Base-by-base conservation (phyloP, 1,140 invertebrate species). In the Stegodyphus mimosarum region DNA sequence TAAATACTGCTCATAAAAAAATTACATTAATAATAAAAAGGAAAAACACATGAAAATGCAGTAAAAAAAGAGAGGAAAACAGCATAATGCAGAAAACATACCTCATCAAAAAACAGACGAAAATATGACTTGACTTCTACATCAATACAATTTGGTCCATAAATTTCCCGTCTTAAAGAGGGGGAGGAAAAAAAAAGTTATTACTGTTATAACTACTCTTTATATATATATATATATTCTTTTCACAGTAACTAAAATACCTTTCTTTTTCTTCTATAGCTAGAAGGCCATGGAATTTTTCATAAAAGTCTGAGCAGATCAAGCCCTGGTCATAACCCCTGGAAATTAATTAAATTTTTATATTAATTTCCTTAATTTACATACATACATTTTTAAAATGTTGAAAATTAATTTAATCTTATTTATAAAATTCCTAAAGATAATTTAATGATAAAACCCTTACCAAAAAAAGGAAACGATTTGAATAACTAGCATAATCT, bases 71-170 rank as follows among this genome's bases (percentile, higher is more conserved):
- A 33, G 33, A 1, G 33, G 1, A 33, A 33, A 33, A 33, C 33
- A 33, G 33, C 33, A 33, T 33, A 33, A 33, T 3, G 3, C 33
- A 33, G 33, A 33, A 33, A 90, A 10, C 92, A 87, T 63, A 92
- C 90, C 86, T 90, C 88, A 64, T 88, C 84, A 64, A 90, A 69
- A 66, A 89, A 87, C 51, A 89, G 80, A 63, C 76, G n/a, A 52
- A 86, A 55, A 73, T 88, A 86, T 3, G 92, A 91, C 77, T 91
- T 92, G 0, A 93, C 92, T 87, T 92, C 91, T n/a, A 93, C 90
- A n/a, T 88, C 88, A 66, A 93, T 92, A 7, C 87, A 87, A 89
- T 93, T 93, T 18, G 87, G 72, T 17, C 92, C 93, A 89, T 92
- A 93, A 51, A 93, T 87, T 33, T 89, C 78, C 4, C 78, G 89